Percentiles rank a stretch among this genome's conserved stretches.
phyloP scores from a whole-genome alignment of 2,113 vertebrate species.

The Dasyurus viverrinus region DNA sequence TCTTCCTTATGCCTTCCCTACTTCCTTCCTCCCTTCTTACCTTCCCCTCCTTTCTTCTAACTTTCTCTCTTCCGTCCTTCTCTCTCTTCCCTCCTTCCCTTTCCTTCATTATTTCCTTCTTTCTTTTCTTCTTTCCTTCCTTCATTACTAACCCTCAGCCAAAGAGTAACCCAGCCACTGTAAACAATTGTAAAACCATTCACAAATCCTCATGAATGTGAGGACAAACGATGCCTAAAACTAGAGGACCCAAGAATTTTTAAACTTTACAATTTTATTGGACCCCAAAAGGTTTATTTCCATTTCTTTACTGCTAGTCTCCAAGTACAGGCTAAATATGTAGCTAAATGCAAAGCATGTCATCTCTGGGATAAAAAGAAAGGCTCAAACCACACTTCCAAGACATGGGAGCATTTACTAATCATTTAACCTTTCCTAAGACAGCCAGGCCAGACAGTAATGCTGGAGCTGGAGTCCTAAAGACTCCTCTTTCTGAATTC shows the following conservation, averaged over 20 bases:
- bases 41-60: neutral
- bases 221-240: neutral
- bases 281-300: neutral
- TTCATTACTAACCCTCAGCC: neutral
- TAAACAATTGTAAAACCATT: neutral
- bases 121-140: neutral
- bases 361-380: neutral
- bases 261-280: neutral
- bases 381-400: neutral
- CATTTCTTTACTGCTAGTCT: neutral
- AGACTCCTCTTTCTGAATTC: neutral
- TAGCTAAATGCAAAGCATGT: neutral
- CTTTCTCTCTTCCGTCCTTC: neutral
- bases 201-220: neutral
- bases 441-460: neutral
- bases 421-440: neutral
- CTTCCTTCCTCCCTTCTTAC: neutral
- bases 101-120: neutral
- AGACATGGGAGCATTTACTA: neutral
- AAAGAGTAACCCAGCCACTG: neutral
- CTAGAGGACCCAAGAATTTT: conserved; percentile 29
- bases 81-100: neutral
- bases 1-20: too few species aligned
- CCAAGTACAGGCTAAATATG: neutral
- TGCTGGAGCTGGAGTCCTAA: too few species aligned